These are phyloP conservation scores for Plusia festucae DNA, from an alignment of 2,888 invertebrate species.

Conservation along the genomic window DNA sequence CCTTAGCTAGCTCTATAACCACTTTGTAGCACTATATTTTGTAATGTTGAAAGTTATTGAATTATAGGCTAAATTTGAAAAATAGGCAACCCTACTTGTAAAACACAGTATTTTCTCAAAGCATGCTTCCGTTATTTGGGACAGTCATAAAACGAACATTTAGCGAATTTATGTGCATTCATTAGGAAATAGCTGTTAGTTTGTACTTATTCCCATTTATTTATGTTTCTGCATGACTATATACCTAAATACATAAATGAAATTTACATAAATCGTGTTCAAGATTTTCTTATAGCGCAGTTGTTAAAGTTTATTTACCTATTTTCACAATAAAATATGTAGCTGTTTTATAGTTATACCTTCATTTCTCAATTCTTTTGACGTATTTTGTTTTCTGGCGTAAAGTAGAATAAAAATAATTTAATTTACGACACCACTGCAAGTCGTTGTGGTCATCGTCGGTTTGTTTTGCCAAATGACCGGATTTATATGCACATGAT, in stretches of 20 bases:
- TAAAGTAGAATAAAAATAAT: too few relatives aligned
- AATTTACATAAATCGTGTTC: conserved; percentile 4
- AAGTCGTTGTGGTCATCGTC: too few relatives aligned
- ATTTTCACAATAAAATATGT: not conserved
- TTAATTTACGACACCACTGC: too few relatives aligned
- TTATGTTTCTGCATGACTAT: conserved; percentile 3
- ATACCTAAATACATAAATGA: not conserved
- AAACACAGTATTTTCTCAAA: not conserved
- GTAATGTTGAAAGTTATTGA: too few relatives aligned
- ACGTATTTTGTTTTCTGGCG: too few relatives aligned
- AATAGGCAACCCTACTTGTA: not conserved
- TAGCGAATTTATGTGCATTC: conserved; percentile 9
- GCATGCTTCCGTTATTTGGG: conserved; percentile 8
- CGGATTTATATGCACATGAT: too few relatives aligned
- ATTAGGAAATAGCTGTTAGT: not conserved
- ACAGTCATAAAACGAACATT: conserved; percentile 11
- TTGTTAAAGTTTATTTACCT: not conserved
- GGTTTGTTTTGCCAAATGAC: too few relatives aligned
- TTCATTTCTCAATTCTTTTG: too few relatives aligned
- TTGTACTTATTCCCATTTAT: not conserved
- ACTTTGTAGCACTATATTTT: too few relatives aligned
- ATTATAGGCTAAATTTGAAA: too few relatives aligned
- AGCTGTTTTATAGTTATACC: too few relatives aligned
- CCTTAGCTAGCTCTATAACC: too few relatives aligned
- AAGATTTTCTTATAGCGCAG: conserved; percentile 3